Percentiles rank a stretch among this genome's conserved stretches.
These are phyloP conservation scores for Pseudanteris insignis DNA, from an alignment of 2,888 invertebrate species.

Conservation along the genomic window DNA sequence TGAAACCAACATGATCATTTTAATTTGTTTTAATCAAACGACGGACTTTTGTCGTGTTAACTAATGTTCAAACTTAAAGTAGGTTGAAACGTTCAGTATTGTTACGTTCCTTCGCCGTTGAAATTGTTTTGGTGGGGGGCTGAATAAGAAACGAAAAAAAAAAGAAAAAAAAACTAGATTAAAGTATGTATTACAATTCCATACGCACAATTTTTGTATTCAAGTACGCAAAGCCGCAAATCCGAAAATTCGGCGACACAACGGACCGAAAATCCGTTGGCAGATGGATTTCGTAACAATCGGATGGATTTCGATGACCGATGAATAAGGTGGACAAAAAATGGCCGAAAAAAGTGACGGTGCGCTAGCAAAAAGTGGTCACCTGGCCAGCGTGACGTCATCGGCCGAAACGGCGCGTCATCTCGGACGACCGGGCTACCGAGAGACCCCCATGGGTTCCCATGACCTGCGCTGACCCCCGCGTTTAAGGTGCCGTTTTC, in stretches of 20 bases:
- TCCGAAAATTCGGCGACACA: constrained; percentile 13
- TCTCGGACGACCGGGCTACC: constrained; percentile 5
- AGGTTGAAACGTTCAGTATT: too few species aligned
- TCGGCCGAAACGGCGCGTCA: constrained; percentile 44
- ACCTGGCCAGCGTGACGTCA: constrained; percentile 49
- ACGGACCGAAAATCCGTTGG: constrained; percentile 34
- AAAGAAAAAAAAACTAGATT: too few species aligned
- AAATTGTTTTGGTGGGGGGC: too few species aligned
- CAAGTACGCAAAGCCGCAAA: constrained; percentile 11
- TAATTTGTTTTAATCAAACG: too few species aligned
- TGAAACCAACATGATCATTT: too few species aligned
- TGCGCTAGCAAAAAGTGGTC: constrained; percentile 37
- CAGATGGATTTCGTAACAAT: constrained; percentile 43
- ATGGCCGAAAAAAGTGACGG: constrained; percentile 21
- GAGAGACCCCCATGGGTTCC: constrained; percentile 64
- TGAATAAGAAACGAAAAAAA: too few species aligned
- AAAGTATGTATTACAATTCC: too few species aligned
- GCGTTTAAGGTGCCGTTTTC: constrained; percentile 51
- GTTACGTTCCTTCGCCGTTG: too few species aligned
- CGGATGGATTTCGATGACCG: constrained; percentile 16
- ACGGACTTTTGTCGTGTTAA: too few species aligned
- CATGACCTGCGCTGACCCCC: constrained; percentile 61
- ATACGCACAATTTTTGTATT: too few species aligned
- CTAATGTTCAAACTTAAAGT: too few species aligned
- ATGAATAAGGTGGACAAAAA: constrained; percentile 33